Conservation (phyloP, 2,113 vertebrate genomes). For the Jaculus jaculus region DNA sequence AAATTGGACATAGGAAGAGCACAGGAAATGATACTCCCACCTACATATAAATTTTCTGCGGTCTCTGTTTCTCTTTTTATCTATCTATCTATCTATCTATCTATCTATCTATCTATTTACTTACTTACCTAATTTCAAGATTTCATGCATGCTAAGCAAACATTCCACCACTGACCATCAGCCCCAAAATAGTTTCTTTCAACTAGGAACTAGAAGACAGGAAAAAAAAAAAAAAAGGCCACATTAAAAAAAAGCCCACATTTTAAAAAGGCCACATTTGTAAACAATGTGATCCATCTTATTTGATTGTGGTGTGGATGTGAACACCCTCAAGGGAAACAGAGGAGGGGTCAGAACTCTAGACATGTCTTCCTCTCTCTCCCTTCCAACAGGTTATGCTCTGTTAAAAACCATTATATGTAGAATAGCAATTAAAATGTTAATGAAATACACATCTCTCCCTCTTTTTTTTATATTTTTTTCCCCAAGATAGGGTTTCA, state of each 20-base stretch:
- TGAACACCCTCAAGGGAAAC: neutral
- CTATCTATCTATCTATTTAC: neutral
- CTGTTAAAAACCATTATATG: neutral
- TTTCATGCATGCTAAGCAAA: neutral
- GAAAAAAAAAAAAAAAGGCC: neutral
- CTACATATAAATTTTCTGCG: too few relatives aligned
- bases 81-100: too few relatives aligned
- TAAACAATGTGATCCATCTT: neutral
- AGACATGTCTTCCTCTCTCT: too few relatives aligned
- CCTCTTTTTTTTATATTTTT: neutral
- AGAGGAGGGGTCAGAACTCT: too few relatives aligned
- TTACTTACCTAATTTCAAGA: too few relatives aligned
- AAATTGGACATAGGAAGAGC: neutral
- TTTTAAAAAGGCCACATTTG: neutral
- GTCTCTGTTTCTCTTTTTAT: neutral
- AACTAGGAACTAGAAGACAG: neutral
- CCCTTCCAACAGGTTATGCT: too few relatives aligned
- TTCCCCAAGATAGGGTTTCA: too few relatives aligned
- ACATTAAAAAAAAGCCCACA: neutral
- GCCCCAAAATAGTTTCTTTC: neutral
- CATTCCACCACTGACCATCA: neutral
- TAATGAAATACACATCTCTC: neutral
- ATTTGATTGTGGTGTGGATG: slow-evolving; percentile 27
- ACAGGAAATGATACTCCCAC: neutral
- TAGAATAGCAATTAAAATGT: neutral